A percentile compares a stretch with the other conserved stretches of the same genome.
These are phyloP conservation scores for Ctenomys sociabilis DNA, from an alignment of 2,113 vertebrate species.

Conservation along the genomic window DNA sequence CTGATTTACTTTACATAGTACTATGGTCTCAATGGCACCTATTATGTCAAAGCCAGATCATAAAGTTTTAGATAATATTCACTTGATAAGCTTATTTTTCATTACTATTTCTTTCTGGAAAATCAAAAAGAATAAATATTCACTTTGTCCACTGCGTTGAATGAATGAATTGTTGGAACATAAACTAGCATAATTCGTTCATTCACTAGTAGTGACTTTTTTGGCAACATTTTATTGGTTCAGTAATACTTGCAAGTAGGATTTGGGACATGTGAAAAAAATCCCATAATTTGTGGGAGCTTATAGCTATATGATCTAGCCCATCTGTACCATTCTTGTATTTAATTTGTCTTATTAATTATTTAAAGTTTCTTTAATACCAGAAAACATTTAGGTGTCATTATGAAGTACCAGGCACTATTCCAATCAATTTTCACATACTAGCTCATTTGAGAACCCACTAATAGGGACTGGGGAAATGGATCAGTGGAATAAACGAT, in stretches of 20 bases:
- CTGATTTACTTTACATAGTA: background rate
- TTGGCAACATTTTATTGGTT: background rate
- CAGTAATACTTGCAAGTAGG: background rate
- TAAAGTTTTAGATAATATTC: background rate
- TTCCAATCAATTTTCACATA: conserved; percentile 15
- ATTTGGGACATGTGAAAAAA: conserved; percentile 12
- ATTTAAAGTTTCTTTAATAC: conserved; percentile 21
- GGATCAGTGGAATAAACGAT: no score
- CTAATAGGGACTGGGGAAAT: no score
- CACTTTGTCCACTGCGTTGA: background rate
- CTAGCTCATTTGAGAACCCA: conserved; percentile 59
- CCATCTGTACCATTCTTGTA: background rate
- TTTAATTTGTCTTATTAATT: background rate
- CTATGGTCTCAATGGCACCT: background rate
- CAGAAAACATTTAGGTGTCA: background rate
- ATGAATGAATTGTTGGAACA: background rate
- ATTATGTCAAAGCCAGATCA: background rate
- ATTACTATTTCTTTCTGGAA: background rate
- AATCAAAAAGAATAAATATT: background rate
- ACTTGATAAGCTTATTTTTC: background rate
- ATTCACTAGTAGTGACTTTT: background rate
- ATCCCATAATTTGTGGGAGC: background rate
- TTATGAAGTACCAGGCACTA: background rate
- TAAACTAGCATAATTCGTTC: conserved; percentile 18
- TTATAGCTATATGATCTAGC: background rate